phyloP scores from a whole-genome alignment of 2,113 vertebrate species.

The Siniperca chuatsi region DNA sequence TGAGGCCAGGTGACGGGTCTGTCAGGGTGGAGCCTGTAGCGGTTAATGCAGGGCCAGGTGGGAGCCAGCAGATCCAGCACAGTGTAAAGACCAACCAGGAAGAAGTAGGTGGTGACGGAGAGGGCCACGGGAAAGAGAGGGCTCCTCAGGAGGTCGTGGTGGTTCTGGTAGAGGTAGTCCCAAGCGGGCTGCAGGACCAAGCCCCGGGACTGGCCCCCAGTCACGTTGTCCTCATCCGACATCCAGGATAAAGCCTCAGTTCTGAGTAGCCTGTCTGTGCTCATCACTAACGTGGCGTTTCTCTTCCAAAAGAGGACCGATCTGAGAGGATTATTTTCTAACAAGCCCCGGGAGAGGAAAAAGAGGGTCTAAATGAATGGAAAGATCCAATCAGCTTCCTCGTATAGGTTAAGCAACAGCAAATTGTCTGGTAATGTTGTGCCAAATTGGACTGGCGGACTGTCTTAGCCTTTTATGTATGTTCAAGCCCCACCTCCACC shows the following conservation, averaged over 20 bases:
- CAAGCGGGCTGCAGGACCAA: conserved; percentile 83
- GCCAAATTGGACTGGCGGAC: conserved; percentile 79
- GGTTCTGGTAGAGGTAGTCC: conserved; percentile 84
- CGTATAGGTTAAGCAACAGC: conserved; percentile 52
- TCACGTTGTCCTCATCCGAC: conserved; percentile 73
- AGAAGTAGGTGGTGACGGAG: conserved; percentile 83
- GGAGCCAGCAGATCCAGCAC: conserved; percentile 83
- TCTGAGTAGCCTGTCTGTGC: conserved; percentile 45
- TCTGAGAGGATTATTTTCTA: conserved; percentile 45
- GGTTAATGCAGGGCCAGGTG: conserved; percentile 81
- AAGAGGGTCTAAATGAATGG: conserved; percentile 33
- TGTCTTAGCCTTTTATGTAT: conserved; percentile 79
- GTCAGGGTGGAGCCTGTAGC: conserved; percentile 83
- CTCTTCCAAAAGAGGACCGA: conserved; percentile 25
- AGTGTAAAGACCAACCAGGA: conserved; percentile 83
- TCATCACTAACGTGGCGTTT: conserved; percentile 58
- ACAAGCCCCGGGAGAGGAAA: conserved; percentile 29
- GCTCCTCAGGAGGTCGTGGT: conserved; percentile 81
- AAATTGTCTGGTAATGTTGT: conserved; percentile 71
- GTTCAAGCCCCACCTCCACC: conserved; percentile 84
- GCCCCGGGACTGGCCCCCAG: conserved; percentile 63
- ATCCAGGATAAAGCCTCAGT: conserved; percentile 69
- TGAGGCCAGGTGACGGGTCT: conserved; percentile 76
- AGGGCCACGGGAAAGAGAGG: conserved; percentile 85
- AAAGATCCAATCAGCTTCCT: conserved; percentile 60